Evolutionary conservation across 2,797 vertebrate genomes (phyloP).

Genomic region (Cryptoprocta ferox): DNA sequence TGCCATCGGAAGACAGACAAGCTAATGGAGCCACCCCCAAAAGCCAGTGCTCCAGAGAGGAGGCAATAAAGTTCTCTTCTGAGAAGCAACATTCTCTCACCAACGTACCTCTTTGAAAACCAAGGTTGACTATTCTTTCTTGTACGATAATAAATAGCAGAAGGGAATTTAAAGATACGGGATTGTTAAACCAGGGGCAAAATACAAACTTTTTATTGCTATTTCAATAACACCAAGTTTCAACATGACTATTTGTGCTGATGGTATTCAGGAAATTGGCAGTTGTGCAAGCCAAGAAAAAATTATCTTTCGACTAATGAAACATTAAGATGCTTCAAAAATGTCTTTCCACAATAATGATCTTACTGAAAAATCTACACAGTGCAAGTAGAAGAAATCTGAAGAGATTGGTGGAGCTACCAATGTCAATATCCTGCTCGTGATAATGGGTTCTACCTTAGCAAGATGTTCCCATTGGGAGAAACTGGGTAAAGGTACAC

Average conservation of each 20-base stretch:
- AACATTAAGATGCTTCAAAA: conserved; percentile 59
- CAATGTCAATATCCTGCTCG: not conserved
- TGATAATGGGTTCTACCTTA: not conserved
- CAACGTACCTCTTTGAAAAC: not conserved
- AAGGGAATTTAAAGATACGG: conserved; percentile 42
- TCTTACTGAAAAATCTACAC: conserved; percentile 66
- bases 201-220: conserved; percentile 80
- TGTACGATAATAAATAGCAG: not conserved
- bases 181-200: conserved; percentile 59
- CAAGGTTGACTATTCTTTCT: not conserved
- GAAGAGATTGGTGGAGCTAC: not conserved
- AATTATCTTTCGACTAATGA: conserved; percentile 55
- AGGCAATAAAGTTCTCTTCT: not conserved
- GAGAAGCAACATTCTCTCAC: not conserved
- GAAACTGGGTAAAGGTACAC: not conserved
- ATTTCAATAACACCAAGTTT: conserved; percentile 72
- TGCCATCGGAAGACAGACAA: fast-evolving
- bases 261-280: conserved; percentile 45
- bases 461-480: not conserved
- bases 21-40: no score
- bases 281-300: conserved; percentile 67
- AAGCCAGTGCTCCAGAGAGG: not conserved
- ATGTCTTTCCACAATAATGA: conserved; percentile 69
- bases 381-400: not conserved
- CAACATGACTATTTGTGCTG: conserved; percentile 67